Evolutionary conservation across 2,888 invertebrate genomes (phyloP).

Genomic region (Lacanobia oleracea): DNA sequence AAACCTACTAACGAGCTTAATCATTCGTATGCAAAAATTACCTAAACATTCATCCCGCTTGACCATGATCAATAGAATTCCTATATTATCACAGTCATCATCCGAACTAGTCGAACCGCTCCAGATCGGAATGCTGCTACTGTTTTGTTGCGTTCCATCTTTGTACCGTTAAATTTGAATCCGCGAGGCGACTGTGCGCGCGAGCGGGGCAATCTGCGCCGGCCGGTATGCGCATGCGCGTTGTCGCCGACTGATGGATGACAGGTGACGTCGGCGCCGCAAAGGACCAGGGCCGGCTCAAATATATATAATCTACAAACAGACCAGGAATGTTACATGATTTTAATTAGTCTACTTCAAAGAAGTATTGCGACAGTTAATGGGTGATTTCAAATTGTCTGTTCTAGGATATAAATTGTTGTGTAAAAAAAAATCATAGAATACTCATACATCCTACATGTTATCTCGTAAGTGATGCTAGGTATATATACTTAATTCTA

Average conservation of each 20-base stretch:
- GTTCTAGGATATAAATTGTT: conserved; percentile 32
- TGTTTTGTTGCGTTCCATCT: conserved; percentile 86
- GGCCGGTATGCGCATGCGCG: conserved; percentile 84
- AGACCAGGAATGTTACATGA: conserved; percentile 54
- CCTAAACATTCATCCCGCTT: conserved; percentile 54
- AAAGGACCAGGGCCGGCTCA: conserved; percentile 73
- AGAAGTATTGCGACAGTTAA: conserved; percentile 71
- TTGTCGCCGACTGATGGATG: conserved; percentile 89
- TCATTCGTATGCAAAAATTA: conserved; percentile 49
- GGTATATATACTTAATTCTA: background rate
- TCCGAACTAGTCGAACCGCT: conserved; percentile 74
- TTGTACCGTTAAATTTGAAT: conserved; percentile 89
- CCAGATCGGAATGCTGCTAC: conserved; percentile 80
- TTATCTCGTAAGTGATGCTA: background rate
- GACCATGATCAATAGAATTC: conserved; percentile 77
- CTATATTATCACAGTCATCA: conserved; percentile 80
- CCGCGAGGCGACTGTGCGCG: conserved; percentile 69
- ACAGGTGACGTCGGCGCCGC: conserved; percentile 85
- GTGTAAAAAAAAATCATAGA: conserved; percentile 6
- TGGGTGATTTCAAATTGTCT: conserved; percentile 68
- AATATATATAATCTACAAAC: conserved; percentile 78
- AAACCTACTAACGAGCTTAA: conserved; percentile 13
- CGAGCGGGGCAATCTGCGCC: conserved; percentile 68
- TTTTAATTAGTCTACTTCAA: conserved; percentile 66
- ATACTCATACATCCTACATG: background rate